These are phyloP conservation scores for Agrypnia vestita DNA, from an alignment of 1,140 invertebrate genomes.

Conservation along the genomic window DNA sequence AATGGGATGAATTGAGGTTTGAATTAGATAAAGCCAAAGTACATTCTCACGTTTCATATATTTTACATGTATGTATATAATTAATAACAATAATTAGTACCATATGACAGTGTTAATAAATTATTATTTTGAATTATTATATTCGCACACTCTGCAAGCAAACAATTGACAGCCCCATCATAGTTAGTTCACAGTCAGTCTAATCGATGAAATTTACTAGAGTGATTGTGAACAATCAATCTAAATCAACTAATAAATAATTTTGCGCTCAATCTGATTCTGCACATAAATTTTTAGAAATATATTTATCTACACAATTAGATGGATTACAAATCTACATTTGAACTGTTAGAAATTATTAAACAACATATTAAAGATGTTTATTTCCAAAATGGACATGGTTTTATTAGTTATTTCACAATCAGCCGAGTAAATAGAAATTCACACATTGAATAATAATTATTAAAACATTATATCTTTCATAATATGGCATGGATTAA, in stretches of 20 bases:
- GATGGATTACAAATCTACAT: background rate
- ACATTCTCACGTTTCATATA: constrained; percentile 16
- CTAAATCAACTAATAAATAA: background rate
- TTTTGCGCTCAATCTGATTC: background rate
- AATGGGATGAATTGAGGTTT: background rate
- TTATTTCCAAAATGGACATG: background rate
- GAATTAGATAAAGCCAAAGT: constrained; percentile 1
- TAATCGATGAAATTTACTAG: constrained; percentile 1
- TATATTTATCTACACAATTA: background rate
- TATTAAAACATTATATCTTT: background rate
- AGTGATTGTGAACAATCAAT: background rate
- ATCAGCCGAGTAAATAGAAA: background rate
- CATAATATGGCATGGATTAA: constrained; percentile 14
- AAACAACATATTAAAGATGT: background rate
- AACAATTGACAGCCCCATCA: background rate
- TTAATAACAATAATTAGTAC: constrained; percentile 29
- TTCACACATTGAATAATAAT: background rate
- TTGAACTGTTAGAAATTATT: background rate
- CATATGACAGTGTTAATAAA: constrained; percentile 14
- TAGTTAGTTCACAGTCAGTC: constrained; percentile 10
- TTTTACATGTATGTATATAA: constrained; percentile 19
- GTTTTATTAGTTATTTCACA: constrained; percentile 3
- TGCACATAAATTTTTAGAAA: background rate
- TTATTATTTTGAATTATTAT: constrained; percentile 4
- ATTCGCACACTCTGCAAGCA: background rate